phyloP scores from a whole-genome alignment of 2,113 vertebrate species.

The Nothocercus nigrocapillus region DNA sequence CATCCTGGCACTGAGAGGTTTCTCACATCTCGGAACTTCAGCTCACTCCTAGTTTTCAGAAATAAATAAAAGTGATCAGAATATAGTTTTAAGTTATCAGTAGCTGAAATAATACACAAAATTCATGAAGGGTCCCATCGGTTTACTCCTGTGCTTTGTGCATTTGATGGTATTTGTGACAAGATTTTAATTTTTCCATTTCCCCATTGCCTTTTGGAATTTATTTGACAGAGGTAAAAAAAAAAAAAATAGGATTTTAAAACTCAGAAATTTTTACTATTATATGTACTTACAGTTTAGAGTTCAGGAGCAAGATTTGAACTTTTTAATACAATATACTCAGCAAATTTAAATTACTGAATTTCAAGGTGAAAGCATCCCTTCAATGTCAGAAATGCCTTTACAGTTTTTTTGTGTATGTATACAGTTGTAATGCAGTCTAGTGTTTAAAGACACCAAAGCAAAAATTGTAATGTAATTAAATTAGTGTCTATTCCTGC shows the following conservation, averaged over 20 bases:
- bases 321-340: neutral
- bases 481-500: neutral
- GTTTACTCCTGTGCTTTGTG: neutral
- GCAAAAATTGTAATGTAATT: neutral
- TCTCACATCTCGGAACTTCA: neutral
- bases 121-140: neutral
- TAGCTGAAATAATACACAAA: neutral
- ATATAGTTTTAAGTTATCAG: neutral
- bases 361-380: neutral
- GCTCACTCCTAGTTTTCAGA: neutral
- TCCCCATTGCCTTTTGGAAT: neutral
- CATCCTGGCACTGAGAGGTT: fast-evolving
- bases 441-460: neutral
- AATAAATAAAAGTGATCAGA: neutral
- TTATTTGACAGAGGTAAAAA: neutral
- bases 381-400: neutral
- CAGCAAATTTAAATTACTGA: neutral
- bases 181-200: neutral
- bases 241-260: neutral
- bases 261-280: neutral
- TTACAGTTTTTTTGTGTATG: neutral
- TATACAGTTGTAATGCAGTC: neutral
- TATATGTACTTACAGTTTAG: neutral
- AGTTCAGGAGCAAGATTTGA: neutral
- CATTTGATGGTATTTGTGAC: neutral